phyloP scores from a whole-genome alignment of 2,888 invertebrate genomes.

The Thymelicus lineola region DNA sequence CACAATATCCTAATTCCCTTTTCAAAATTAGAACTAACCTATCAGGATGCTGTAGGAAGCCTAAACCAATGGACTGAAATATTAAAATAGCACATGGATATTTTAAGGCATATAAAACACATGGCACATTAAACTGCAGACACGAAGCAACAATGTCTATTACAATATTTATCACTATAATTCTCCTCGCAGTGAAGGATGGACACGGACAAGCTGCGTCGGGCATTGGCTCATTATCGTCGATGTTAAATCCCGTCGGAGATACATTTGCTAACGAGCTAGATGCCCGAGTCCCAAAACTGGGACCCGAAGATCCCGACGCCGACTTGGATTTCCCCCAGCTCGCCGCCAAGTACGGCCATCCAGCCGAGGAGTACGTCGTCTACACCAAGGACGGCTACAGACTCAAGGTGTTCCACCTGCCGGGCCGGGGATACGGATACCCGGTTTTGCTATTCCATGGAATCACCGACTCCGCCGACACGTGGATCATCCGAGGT shows the following conservation, averaged over 20 bases:
- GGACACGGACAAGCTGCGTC: too few species aligned
- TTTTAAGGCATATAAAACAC: background rate
- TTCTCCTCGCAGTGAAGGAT: background rate
- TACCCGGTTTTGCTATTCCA: slow-evolving; percentile 64
- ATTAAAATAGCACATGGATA: background rate
- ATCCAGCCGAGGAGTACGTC: slow-evolving; percentile 41
- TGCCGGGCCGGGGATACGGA: slow-evolving; percentile 49
- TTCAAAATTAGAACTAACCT: background rate
- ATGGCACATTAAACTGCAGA: background rate
- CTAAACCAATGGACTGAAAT: background rate
- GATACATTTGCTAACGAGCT: background rate
- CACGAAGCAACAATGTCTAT: background rate
- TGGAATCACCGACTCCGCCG: slow-evolving; percentile 62
- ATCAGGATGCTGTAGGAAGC: background rate
- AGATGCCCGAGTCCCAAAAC: background rate
- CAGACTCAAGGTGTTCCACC: slow-evolving; percentile 47
- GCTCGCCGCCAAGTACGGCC: slow-evolving; percentile 45
- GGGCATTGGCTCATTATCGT: background rate
- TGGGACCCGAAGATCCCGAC: background rate
- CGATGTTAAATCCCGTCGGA: background rate
- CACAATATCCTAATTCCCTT: background rate
- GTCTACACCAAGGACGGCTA: slow-evolving; percentile 52
- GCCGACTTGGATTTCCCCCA: slow-evolving; percentile 41
- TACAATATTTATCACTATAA: background rate
- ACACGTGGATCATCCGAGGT: slow-evolving; percentile 64